Evolutionary conservation across 2,113 vertebrate genomes (phyloP).

Genomic region (Dendrocopos noguchii): DNA sequence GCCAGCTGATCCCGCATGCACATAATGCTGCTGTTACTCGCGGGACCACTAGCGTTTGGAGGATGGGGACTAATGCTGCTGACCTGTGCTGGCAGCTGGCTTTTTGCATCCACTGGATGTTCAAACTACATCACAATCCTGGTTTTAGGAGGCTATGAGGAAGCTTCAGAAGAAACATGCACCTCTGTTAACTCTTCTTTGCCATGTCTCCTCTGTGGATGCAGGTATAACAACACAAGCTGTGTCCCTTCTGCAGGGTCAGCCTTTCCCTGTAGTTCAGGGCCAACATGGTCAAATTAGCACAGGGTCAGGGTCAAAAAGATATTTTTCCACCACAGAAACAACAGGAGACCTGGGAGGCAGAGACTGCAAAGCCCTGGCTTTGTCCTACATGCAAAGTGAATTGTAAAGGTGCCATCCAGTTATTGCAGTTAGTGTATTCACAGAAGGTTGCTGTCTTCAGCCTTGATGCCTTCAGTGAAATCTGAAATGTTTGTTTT

Average conservation of each 20-base stretch:
- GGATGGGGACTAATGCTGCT: neutral
- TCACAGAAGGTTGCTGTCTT: neutral
- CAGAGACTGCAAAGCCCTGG: neutral
- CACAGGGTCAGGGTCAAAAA: neutral
- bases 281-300: neutral
- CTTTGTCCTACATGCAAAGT: neutral
- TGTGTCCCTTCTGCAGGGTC: neutral
- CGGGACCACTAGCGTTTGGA: neutral
- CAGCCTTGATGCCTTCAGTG: neutral
- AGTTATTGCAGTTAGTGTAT: neutral
- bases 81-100: neutral
- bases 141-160: neutral
- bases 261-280: neutral
- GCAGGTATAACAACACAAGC: no score
- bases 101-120: neutral
- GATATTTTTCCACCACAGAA: neutral
- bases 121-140: neutral
- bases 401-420: rapidly evolving
- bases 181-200: neutral
- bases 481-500: neutral
- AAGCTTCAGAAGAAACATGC: neutral
- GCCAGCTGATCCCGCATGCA: neutral
- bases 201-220: neutral
- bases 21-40: rapidly evolving
- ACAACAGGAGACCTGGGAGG: neutral